These are phyloP conservation scores for Fratercula arctica DNA, from an alignment of 2,797 vertebrate genomes.

Conservation along the genomic window DNA sequence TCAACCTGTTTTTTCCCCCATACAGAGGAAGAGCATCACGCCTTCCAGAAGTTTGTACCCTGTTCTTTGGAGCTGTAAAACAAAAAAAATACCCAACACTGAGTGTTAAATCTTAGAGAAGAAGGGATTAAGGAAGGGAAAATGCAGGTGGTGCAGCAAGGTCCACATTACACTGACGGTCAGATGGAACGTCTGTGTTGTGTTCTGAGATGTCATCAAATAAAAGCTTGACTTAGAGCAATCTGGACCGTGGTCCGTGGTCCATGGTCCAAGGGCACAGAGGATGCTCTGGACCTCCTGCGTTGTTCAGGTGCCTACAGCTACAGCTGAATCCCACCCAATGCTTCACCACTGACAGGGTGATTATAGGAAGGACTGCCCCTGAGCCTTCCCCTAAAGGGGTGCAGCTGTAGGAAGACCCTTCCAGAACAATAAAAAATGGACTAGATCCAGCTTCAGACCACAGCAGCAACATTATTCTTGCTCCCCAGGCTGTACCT, in stretches of 20 bases:
- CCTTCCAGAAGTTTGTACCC: background rate
- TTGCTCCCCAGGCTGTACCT: background rate
- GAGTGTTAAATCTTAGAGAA: background rate
- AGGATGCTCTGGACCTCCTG: background rate
- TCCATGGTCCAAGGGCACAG: background rate
- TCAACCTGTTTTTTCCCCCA: background rate
- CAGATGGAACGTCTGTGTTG: background rate
- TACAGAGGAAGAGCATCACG: background rate
- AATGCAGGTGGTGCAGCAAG: background rate
- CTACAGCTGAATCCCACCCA: background rate
- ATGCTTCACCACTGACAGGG: background rate
- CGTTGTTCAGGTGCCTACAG: background rate
- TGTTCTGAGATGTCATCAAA: background rate
- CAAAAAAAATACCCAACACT: too few relatives aligned
- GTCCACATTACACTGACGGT: background rate
- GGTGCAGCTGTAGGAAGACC: background rate
- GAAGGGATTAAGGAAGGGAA: background rate
- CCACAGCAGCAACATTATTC: background rate
- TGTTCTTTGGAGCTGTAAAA: background rate
- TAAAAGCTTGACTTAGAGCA: background rate
- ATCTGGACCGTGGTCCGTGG: rapidly evolving
- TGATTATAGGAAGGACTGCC: background rate
- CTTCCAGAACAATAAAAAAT: background rate
- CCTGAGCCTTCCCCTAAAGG: background rate
- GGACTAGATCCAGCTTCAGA: background rate